Base-by-base conservation (phyloP, 2,888 invertebrate genomes). In the Aphidius colemani region DNA sequence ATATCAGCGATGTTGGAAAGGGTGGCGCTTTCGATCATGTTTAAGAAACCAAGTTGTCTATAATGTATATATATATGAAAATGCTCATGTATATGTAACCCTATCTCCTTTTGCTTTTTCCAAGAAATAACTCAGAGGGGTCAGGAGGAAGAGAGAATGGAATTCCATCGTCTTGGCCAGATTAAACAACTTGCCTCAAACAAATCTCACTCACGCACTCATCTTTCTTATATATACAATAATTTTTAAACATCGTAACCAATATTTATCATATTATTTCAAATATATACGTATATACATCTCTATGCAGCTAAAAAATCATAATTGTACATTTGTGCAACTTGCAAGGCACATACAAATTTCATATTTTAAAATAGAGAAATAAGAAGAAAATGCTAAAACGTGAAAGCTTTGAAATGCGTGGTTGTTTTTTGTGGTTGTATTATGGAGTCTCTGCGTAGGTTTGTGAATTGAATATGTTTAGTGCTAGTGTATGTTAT, bases 1-100 rank as follows among this genome's bases (percentile, higher is more conserved):
- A 65, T 62, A 66, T 68, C 64, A 60, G 59, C 59, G 8, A 30
- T 53, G 40, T 46, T 46, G 53, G 63, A 59, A 58, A 53, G 59
- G 64, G 68, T 70, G 70, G 69, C 70, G 69, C 70, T 69, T 69
- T 70, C 69, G 65, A 70, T 69, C 69, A 66, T 60, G 58, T 64
- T 67, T 30, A 30, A 30, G 30, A 30, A 65, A 59, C 57, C 59
- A 61, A 59, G 59, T 57, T 60, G 30, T 30, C 30, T 30, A 30
- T 30, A 30, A 30, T 30, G 5, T 30, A 5, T 30, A 30, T 30
- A 3, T 46, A 46, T 57, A 53, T 13, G 61, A 61, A 11, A 60
- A 40, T 57, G 13, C 46, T 40, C 49, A 49, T 30, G 43, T 51
- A 60, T 59, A 11, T 13, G 61, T 63, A 64, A 56, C 59, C 62